Evolutionary conservation across 2,888 invertebrate genomes (phyloP), one percentile per base, ranked within the genome.

Genomic region (Polydesmus complanatus): DNA sequence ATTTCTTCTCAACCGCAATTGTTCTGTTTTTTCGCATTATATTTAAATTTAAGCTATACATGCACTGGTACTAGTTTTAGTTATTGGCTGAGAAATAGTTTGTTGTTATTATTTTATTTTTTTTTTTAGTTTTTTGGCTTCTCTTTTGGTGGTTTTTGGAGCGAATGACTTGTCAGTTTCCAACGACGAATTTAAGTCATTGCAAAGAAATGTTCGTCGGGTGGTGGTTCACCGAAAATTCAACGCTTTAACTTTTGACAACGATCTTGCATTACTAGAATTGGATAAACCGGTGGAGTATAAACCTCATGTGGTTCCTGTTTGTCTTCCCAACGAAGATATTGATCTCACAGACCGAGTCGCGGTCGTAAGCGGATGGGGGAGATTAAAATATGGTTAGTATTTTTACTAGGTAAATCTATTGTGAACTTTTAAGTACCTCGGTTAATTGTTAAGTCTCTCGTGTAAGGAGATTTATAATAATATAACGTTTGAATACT

Each of bases 351-450:
- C 87, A 0, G 90, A 90, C 0, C 80, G 86, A 62, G 83, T 88
- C 80, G 93, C 90, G 0, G 88, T 87, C 0, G 92, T 93, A 2
- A 90, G 91, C 0, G 93, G 93, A 1, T 93, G 92, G 92, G 93
- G 93, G 0, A 81, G 92, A 19, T 80, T 92, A 50, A 89, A 61
- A 52, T 56, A 58, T 19, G 61, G 61, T 61, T 25, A 54, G 8
- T 22, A 21, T 11, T 14, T 2, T n/a, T 53, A n/a, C 22, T 25
- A 3, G 23, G 14, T 21, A 61, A 22, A 14, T 19, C 11, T 59
- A n/a, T n/a, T n/a, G n/a, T n/a, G n/a, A n/a, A n/a, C n/a, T n/a
- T n/a, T n/a, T n/a, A n/a, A n/a, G n/a, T n/a, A n/a, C n/a, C n/a
- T n/a, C n/a, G n/a, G n/a, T n/a, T n/a, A n/a, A n/a, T n/a, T n/a